Conservation (phyloP, 2,113 vertebrate genomes). For the Seriola rivoliana region DNA sequence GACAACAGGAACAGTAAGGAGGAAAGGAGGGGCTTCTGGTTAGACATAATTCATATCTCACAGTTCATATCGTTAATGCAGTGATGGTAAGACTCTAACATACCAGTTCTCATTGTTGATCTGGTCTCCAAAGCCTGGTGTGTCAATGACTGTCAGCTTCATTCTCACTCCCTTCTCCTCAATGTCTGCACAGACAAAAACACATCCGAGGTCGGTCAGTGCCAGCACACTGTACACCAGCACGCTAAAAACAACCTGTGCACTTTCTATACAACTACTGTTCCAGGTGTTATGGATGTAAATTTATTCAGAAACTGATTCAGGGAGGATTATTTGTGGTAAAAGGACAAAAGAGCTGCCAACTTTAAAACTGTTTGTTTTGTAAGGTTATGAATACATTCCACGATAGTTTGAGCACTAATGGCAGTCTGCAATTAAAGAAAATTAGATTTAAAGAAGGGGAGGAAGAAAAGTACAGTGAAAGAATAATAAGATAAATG, state of each 20-base stretch:
- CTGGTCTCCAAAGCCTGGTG: conserved; percentile 97
- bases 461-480: neutral
- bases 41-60: conserved; percentile 4
- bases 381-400: neutral
- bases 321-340: neutral
- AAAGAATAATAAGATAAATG: neutral
- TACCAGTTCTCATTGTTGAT: conserved; percentile 99
- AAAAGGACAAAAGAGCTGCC: neutral
- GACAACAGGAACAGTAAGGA: neutral
- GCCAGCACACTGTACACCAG: neutral
- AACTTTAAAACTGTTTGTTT: neutral
- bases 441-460: conserved; percentile 5
- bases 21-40: neutral
- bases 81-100: conserved; percentile 27
- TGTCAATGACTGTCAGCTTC: conserved; percentile 98
- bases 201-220: neutral
- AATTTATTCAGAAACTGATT: neutral
- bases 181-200: conserved; percentile 86
- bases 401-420: neutral
- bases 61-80: neutral
- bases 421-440: neutral
- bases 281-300: neutral
- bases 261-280: neutral
- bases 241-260: neutral
- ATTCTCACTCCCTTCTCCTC: conserved; percentile 98